Conservation (phyloP, 2,888 invertebrate genomes). For the Apotomis turbidana region DNA sequence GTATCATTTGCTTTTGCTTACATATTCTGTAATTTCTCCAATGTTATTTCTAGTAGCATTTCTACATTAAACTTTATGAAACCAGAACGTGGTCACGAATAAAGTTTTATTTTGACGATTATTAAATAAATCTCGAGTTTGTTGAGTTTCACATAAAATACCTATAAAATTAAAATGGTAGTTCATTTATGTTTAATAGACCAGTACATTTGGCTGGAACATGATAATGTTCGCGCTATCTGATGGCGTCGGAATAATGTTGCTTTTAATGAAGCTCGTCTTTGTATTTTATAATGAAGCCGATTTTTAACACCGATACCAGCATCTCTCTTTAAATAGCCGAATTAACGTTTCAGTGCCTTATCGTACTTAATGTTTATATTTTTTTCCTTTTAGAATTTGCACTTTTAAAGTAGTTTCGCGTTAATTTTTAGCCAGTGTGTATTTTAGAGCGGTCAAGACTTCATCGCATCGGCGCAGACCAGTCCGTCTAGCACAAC, state of each 20-base stretch:
- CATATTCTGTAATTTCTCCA: too few species aligned
- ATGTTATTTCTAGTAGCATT: neutral
- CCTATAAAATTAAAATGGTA: neutral
- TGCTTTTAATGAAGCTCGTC: neutral
- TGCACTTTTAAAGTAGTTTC: neutral
- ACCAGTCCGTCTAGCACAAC: too few species aligned
- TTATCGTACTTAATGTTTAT: neutral
- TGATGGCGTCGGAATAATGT: neutral
- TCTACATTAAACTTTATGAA: neutral
- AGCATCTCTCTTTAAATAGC: neutral
- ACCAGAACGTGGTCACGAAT: neutral
- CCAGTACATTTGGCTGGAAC: too few species aligned
- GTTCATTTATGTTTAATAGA: neutral
- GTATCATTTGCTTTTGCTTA: neutral
- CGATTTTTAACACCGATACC: neutral
- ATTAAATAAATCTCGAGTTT: conserved; percentile 13
- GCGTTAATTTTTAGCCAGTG: too few species aligned
- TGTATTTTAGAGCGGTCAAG: too few species aligned
- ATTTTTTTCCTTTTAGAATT: neutral
- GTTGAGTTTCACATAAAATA: conserved; percentile 3
- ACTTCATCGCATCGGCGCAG: too few species aligned
- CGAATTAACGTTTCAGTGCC: neutral
- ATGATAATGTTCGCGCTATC: neutral
- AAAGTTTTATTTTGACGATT: conserved; percentile 6
- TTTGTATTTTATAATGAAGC: neutral